Evolutionary conservation across 2,797 vertebrate species (phyloP).

Genomic region (Anguilla obscura): DNA sequence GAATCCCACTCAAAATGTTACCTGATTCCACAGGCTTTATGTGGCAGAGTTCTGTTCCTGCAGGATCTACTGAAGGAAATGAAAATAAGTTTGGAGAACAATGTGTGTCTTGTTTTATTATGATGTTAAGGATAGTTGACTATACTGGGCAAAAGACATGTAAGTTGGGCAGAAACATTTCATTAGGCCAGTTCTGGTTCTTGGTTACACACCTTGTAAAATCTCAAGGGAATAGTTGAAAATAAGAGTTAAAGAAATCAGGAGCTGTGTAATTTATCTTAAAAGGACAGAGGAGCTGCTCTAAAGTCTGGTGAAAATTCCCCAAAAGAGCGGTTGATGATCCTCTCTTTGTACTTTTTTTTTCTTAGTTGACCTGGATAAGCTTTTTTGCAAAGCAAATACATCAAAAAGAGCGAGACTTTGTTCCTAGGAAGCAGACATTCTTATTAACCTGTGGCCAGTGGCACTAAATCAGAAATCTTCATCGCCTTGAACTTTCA

Average conservation of each 20-base stretch:
- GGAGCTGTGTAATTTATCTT: neutral
- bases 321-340: conserved; percentile 4
- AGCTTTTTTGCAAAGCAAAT: neutral
- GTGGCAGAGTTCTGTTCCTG: neutral
- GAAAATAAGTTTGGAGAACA: neutral
- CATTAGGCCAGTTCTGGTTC: neutral
- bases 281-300: neutral
- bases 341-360: conserved; percentile 18
- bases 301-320: neutral
- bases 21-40: neutral
- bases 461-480: conserved; percentile 14
- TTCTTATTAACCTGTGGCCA: conserved; percentile 4
- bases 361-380: conserved; percentile 2
- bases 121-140: neutral
- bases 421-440: conserved; percentile 8
- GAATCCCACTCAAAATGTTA: neutral
- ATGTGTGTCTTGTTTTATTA: conserved; percentile 1
- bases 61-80: neutral
- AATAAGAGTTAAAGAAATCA: neutral
- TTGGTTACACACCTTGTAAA: neutral
- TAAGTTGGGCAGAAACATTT: neutral
- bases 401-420: neutral
- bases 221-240: neutral
- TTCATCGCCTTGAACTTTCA: neutral
- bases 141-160: neutral